phyloP scores from a whole-genome alignment of 1,140 invertebrate genomes.

The Cherax destructor region DNA sequence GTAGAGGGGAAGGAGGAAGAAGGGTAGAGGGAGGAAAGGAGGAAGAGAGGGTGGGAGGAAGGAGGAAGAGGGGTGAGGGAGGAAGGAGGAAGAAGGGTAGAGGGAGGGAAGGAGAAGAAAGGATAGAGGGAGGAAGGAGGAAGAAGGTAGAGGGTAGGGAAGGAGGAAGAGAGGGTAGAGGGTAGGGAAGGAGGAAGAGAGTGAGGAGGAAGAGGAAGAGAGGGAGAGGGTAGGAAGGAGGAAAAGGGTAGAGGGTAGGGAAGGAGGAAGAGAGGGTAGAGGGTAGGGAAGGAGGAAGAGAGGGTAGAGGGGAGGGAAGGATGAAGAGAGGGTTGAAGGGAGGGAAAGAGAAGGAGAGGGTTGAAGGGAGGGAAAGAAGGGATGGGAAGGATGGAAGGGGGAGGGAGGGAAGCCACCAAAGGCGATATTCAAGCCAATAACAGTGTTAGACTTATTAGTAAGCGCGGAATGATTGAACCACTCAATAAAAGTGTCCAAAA shows the following conservation, averaged over 20 bases:
- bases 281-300: neutral
- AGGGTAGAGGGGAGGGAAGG: slow-evolving; percentile 36
- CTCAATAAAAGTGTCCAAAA: slow-evolving; percentile 14
- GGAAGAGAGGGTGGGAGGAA: neutral
- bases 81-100: neutral
- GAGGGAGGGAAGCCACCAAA: neutral
- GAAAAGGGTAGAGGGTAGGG: neutral
- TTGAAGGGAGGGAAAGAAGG: neutral
- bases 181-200: neutral
- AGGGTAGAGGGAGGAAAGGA: neutral
- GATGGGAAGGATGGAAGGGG: too few relatives aligned
- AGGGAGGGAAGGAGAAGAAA: too few relatives aligned
- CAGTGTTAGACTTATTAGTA: slow-evolving; percentile 9
- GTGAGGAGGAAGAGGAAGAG: neutral
- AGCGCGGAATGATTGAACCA: neutral
- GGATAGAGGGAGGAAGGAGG: too few relatives aligned
- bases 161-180: neutral
- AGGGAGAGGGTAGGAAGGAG: neutral
- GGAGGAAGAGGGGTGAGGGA: neutral
- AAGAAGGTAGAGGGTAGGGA: neutral
- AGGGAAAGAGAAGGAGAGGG: neutral
- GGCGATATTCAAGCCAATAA: neutral
- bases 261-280: too few relatives aligned
- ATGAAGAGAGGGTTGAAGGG: neutral
- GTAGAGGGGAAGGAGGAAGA: neutral